Evolutionary conservation across 2,797 vertebrate genomes (phyloP), one percentile per base, ranked within the genome.

Genomic region (Artibeus lituratus): DNA sequence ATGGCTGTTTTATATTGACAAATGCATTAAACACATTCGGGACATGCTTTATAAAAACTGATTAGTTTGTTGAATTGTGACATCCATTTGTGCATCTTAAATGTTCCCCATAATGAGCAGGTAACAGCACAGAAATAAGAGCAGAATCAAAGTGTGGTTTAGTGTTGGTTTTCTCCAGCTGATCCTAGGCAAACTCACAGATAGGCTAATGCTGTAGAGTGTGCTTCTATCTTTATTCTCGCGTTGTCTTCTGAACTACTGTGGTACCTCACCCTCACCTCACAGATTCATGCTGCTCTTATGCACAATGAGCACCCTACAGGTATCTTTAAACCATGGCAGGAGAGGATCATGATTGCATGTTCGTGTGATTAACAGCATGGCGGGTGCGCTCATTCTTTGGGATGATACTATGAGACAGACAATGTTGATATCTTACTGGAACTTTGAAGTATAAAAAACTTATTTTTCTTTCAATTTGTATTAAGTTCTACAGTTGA

Each of bases 321-420:
- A 21, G 29, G n/a, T 10, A 7, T 16, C 26, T 19, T 10, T 39
- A 29, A 3, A 22, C 10, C 19, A n/a, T 9, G 10, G 3, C 19
- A 18, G 4, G 32, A 35, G 29, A 42, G 18, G 10, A 6, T 39
- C 32, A 4, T 2, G 19, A 70, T 15, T 26, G 15, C 4, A 0
- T 5, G 26, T 51, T 2, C 0, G 1, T 6, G 37, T 42, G 76
- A 53, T 81, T 47, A 57, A 22, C 11, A 74, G 14, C 6, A 85
- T 14, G 1, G 0, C 35, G 7, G 4, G 2, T 1, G 0, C 24
- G 12, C 15, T 76, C 21, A 10, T 87, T 78, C 29, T 65, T 83
- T 70, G 15, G n/a, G 1, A 10, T 83, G 12, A 37, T 21, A 10
- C 7, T 21, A 35, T 24, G 21, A 8, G 11, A 42, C 77, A 65